A percentile compares a stretch with the other conserved stretches of the same genome.
Evolutionary conservation across 2,888 invertebrate species (phyloP).

Genomic region (Cryptocephalus moraei): DNA sequence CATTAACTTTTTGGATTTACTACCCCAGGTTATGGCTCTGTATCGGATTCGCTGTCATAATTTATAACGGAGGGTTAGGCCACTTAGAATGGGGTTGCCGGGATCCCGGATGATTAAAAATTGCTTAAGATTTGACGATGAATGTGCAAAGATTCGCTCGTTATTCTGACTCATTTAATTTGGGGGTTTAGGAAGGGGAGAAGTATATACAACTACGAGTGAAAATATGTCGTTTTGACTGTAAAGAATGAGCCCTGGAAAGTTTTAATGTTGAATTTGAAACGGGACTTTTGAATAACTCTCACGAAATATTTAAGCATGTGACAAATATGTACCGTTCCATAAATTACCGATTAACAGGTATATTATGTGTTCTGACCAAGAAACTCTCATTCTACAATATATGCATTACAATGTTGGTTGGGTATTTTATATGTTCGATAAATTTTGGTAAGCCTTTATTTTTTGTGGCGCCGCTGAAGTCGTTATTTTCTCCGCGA

Average conservation of each 20-base stretch:
- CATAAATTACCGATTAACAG: not conserved
- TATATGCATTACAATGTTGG: not conserved
- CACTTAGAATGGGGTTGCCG: constrained; percentile 13
- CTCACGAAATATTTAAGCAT: not conserved
- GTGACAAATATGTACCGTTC: not conserved
- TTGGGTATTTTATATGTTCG: not conserved
- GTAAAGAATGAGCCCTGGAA: no score
- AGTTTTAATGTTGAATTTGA: no score
- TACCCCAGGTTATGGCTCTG: constrained; percentile 19
- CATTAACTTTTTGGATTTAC: constrained; percentile 22
- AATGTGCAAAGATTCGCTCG: constrained; percentile 6
- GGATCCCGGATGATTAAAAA: constrained; percentile 13
- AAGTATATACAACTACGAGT: not conserved
- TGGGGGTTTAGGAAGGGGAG: not conserved
- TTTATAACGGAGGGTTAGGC: constrained; percentile 25
- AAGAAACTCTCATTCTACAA: not conserved
- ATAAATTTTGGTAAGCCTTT: not conserved
- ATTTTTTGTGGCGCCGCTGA: constrained; percentile 12
- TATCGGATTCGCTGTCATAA: constrained; percentile 22
- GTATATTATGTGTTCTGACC: not conserved
- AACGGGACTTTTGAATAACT: no score
- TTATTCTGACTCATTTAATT: constrained; percentile 3
- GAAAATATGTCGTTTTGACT: no score
- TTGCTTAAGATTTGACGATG: constrained; percentile 9
- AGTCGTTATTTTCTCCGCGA: constrained; percentile 26